A percentile compares a stretch with the other conserved stretches of the same genome.
Conservation (phyloP, 1,140 invertebrate species). For the Aphelenchoides besseyi region DNA sequence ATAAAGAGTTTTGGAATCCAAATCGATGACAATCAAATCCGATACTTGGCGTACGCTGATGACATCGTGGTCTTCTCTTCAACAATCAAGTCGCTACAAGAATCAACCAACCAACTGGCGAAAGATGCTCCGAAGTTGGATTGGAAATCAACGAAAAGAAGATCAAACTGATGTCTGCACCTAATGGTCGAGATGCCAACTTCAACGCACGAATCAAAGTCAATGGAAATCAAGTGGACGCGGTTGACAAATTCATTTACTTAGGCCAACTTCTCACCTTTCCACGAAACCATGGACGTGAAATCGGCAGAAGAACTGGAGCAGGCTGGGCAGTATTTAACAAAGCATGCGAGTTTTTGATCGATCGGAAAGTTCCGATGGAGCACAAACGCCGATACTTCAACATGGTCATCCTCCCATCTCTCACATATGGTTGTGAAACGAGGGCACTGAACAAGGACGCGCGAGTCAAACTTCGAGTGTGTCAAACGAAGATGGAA, state of each 20-base stretch:
- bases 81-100: background rate
- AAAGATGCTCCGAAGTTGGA: constrained; percentile 5
- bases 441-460: constrained; percentile 22
- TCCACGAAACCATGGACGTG: background rate
- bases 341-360: constrained; percentile 1
- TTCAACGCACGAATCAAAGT: background rate
- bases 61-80: constrained; percentile 28
- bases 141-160: constrained; percentile 29
- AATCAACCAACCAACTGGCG: constrained; percentile 14
- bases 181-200: background rate
- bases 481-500: constrained; percentile 14
- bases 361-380: background rate
- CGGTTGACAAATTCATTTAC: constrained; percentile 14
- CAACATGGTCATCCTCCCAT: constrained; percentile 11
- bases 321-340: background rate
- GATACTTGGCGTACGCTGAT: constrained; percentile 30
- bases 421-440: constrained; percentile 7
- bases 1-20: constrained; percentile 17
- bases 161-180: constrained; percentile 30
- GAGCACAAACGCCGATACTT: constrained; percentile 12
- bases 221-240: constrained; percentile 7
- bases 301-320: constrained; percentile 14
- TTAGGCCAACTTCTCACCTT: constrained; percentile 12
- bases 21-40: constrained; percentile 15
- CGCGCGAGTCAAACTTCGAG: background rate